Base-by-base conservation (phyloP, 2,113 vertebrate species). In the Syngnathus typhle region DNA sequence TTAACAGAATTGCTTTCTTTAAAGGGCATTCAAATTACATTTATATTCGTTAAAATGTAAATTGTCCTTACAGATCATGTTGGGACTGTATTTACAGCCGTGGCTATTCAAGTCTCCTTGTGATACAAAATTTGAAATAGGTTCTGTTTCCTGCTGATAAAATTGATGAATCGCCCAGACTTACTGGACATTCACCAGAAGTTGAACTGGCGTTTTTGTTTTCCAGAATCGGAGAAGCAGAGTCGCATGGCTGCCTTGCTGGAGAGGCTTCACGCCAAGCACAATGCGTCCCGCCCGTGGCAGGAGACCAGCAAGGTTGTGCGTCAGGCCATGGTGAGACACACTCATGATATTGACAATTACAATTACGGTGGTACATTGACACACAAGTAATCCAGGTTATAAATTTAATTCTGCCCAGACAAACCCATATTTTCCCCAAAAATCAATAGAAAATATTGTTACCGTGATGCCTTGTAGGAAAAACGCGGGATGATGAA, bases 291-390 rank as follows among this genome's bases (percentile, higher is more conserved):
- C 49, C 87, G 95, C 60, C 96, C 96, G 46, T 99, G 97, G 97
- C 93, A 94, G 85, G 97, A 98, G 82, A 98, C 96, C 70, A 91
- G 93, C 88, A 99, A 98, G 84, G 82, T 98, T 75, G 95, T 99
- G 60, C 93, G 97, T 18, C 96, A 98, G 85, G 93, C 96, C 67
- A 98, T 96, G 97, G 96, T 98, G 82, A 95, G 94, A 47, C 27
- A 62, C n/a, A 21, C 19, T 23, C 19, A 23, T 62, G 5, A 16
- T 12, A 61, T 44, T 12, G 13, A 46, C 46, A 9, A 41, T 13
- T n/a, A n/a, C 9, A 43, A 43, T 21, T 19, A 61, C 18, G 27
- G 44, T 41, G 15, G 0, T 63, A 23, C 11, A 8, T 41, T 76
- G 5, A 11, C 37, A 41, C 39, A 65, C 7, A 47, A 47, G 46